Base-by-base conservation (phyloP, 2,797 vertebrate species). In the Channallabes apus region DNA sequence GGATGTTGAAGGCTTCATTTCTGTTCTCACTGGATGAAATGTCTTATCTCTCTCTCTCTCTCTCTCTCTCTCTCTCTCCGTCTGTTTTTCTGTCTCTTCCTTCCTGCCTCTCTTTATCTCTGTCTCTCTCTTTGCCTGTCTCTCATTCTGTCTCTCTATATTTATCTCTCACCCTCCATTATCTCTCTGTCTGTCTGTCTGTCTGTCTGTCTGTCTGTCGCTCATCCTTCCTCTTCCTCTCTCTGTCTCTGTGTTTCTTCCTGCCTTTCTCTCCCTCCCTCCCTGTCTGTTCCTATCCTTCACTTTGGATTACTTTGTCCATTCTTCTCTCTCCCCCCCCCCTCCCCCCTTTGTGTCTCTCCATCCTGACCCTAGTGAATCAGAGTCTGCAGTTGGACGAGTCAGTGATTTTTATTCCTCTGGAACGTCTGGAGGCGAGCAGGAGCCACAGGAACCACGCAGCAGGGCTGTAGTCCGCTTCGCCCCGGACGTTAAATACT, bases 391-490 rank as follows among this genome's bases (percentile, higher is more conserved):
- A 89, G 82, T 91, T 90, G 93, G 95, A 92, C 91, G 94, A 94
- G 89, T 94, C 94, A 85, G 92, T 93, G 91, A 95, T 95, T 94
- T 93, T 94, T 91, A 94, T 95, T 91, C 95, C 94, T 92, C 92
- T 91, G 93, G 94, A 93, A 94, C 94, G 91, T 79, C 91, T 93
- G 95, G 94, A 95, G 94, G 93, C 94, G 94, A 95, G 87, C 88
- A 92, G 90, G 88, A 91, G 54, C 91, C 94, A 86, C 91, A 86
- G 85, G 92, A 94, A 82, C 91, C 93, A 77, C 91, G 92, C 80
- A 89, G 91, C 90, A 73, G 89, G 24, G 90, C 90, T 41, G 92
- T 93, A 88, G 95, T 96, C 80, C 95, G 93, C 86, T 96, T 96
- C 84, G 93, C 94, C 82, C 90, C 94, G 84, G 94, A 96, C 29